These are phyloP conservation scores for Listronotus bonariensis DNA, from an alignment of 1,140 invertebrate species.

Conservation along the genomic window DNA sequence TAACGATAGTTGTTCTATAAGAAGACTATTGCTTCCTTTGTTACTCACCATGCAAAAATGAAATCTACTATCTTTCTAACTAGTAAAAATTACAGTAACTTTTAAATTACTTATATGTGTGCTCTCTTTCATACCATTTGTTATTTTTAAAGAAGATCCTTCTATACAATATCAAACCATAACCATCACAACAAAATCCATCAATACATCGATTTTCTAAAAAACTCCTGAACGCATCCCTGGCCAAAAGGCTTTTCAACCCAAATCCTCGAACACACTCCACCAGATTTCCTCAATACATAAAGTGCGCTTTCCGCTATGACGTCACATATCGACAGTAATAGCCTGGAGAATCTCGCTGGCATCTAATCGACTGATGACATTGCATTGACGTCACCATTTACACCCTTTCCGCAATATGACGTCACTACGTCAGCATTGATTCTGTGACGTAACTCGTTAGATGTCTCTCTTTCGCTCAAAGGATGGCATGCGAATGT, in stretches of 20 bases:
- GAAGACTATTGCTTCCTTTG: too few relatives aligned
- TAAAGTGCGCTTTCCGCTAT: slow-evolving; percentile 12
- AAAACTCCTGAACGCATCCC: neutral
- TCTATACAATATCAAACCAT: too few relatives aligned
- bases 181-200: neutral
- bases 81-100: too few relatives aligned
- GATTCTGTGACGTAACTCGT: slow-evolving; percentile 45
- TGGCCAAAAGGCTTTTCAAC: neutral
- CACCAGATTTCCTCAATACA: neutral
- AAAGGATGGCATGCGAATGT: slow-evolving; percentile 15
- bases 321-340: slow-evolving; percentile 32
- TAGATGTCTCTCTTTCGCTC: slow-evolving; percentile 12
- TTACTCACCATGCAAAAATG: too few relatives aligned
- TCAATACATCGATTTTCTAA: slow-evolving; percentile 7
- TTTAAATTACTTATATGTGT: too few relatives aligned
- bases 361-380: slow-evolving; percentile 33
- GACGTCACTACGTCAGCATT: slow-evolving; percentile 48
- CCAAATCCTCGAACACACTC: slow-evolving; percentile 1
- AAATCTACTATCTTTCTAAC: too few relatives aligned
- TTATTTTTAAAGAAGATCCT: too few relatives aligned
- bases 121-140: too few relatives aligned
- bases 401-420: slow-evolving; percentile 38
- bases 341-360: slow-evolving; percentile 30
- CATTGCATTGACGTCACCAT: slow-evolving; percentile 41
- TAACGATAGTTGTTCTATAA: too few relatives aligned